Conservation (phyloP, 2,113 vertebrate genomes). For the Galeopterus variegatus region DNA sequence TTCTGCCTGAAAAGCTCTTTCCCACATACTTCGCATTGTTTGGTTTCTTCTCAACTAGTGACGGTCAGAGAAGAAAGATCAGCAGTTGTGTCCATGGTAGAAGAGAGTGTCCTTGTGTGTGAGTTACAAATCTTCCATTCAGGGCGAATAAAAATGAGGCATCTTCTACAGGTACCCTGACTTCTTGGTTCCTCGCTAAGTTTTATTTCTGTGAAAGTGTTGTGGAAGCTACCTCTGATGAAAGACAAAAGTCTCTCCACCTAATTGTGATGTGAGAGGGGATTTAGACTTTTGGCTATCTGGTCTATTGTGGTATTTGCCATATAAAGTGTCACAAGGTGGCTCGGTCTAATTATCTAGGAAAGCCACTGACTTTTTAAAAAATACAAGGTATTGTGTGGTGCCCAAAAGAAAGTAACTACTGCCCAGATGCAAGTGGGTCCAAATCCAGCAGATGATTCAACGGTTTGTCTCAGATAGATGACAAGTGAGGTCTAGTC, state of each 20-base stretch:
- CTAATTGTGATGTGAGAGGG: not conserved
- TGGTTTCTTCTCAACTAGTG: not conserved
- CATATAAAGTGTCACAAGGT: not conserved
- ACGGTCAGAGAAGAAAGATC: not conserved
- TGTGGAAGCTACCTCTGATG: not conserved
- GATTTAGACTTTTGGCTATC: not conserved
- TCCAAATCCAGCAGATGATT: not conserved
- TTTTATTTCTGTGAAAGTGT: not conserved
- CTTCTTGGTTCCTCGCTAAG: not conserved
- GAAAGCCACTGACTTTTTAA: not conserved
- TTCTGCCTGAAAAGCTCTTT: not conserved
- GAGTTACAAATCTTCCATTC: not conserved
- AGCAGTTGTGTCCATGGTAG: not conserved
- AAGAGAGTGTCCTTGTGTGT: not conserved
- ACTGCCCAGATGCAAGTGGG: not conserved
- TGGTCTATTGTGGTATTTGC: not conserved
- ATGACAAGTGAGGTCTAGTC: not conserved
- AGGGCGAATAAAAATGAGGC: not conserved
- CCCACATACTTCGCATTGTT: not conserved
- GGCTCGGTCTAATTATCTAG: not conserved
- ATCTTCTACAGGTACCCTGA: not conserved
- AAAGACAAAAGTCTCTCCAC: not conserved
- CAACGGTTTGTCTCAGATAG: not conserved
- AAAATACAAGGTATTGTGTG: not conserved
- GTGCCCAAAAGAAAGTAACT: not conserved